Evolutionary conservation across 2,888 invertebrate genomes (phyloP).

Genomic region (Tupiocoris notatus): DNA sequence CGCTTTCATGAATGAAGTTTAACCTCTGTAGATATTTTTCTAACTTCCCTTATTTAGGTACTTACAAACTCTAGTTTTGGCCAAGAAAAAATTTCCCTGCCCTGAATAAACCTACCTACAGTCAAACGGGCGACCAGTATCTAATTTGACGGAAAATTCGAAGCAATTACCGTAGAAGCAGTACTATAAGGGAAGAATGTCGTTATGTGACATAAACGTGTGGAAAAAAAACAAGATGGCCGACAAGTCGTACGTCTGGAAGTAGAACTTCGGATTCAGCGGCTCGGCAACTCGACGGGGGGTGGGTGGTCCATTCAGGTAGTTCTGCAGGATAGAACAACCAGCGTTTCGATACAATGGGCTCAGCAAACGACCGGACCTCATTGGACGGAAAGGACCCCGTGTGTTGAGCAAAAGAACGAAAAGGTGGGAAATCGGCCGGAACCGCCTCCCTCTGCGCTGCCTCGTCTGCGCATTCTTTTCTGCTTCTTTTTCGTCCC

Average conservation of each 20-base stretch:
- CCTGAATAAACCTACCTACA: too few species aligned
- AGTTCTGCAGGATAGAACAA: constrained; percentile 18
- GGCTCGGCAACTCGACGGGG: constrained; percentile 14
- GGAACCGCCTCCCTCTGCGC: constrained; percentile 20
- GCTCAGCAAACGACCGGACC: constrained; percentile 22
- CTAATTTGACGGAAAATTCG: too few species aligned
- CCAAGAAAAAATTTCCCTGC: too few species aligned
- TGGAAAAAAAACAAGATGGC: constrained; percentile 27
- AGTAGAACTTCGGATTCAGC: background rate
- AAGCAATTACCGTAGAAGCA: too few species aligned
- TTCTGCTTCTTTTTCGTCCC: background rate
- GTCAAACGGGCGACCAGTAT: too few species aligned
- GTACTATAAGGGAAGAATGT: background rate
- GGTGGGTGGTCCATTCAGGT: constrained; percentile 38
- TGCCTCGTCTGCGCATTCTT: background rate
- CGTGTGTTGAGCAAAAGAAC: constrained; percentile 4
- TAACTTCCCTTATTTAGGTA: too few species aligned
- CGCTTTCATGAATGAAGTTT: too few species aligned
- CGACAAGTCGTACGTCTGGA: background rate
- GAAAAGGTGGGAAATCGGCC: constrained; percentile 17
- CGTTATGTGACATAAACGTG: background rate
- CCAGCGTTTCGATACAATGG: background rate
- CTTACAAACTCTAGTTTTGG: too few species aligned
- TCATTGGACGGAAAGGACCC: constrained; percentile 27
- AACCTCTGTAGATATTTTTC: too few species aligned